Percentiles rank a stretch among this genome's conserved stretches.
Evolutionary conservation across 2,113 vertebrate species (phyloP).

Genomic region (Lutjanus erythropterus): DNA sequence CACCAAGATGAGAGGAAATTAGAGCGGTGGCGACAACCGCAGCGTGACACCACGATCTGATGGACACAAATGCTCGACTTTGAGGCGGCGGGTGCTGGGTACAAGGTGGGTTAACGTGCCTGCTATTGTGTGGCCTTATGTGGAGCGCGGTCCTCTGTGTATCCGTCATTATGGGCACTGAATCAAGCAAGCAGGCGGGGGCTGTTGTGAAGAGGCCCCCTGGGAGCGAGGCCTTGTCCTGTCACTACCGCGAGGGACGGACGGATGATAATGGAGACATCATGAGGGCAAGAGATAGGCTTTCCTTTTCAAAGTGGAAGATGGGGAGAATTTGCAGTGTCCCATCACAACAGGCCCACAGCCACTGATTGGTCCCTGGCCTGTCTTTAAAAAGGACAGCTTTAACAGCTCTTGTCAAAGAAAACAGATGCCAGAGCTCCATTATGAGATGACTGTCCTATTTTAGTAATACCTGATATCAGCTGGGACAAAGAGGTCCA

Average conservation of each 20-base stretch:
- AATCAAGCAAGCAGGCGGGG: conserved; percentile 69
- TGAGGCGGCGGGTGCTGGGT: conserved; percentile 24
- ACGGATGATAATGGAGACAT: conserved; percentile 81
- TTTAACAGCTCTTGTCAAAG: conserved; percentile 43
- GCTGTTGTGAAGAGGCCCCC: conserved; percentile 58
- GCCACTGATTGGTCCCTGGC: conserved; percentile 73
- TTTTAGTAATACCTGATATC: conserved; percentile 52
- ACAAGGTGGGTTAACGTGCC: conserved; percentile 49
- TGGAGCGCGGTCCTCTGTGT: conserved; percentile 68
- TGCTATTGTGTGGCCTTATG: conserved; percentile 62
- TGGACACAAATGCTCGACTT: conserved; percentile 55
- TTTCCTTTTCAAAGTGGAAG: conserved; percentile 68
- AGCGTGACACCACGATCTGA: conserved; percentile 37
- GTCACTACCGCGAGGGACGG: conserved; percentile 64
- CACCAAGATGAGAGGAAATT: conserved; percentile 21
- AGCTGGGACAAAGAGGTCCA: conserved; percentile 2
- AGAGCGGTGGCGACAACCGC: conserved; percentile 7
- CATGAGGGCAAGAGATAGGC: conserved; percentile 75
- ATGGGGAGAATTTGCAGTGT: conserved; percentile 61
- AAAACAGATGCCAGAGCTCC: conserved; percentile 42
- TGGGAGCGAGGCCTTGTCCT: conserved; percentile 76
- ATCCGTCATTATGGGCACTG: conserved; percentile 77
- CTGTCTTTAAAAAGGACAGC: conserved; percentile 60
- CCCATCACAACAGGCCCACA: conserved; percentile 60
- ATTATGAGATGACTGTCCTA: conserved; percentile 37